These are phyloP conservation scores for Chamaea fasciata DNA, from an alignment of 2,113 vertebrate species.

Conservation along the genomic window DNA sequence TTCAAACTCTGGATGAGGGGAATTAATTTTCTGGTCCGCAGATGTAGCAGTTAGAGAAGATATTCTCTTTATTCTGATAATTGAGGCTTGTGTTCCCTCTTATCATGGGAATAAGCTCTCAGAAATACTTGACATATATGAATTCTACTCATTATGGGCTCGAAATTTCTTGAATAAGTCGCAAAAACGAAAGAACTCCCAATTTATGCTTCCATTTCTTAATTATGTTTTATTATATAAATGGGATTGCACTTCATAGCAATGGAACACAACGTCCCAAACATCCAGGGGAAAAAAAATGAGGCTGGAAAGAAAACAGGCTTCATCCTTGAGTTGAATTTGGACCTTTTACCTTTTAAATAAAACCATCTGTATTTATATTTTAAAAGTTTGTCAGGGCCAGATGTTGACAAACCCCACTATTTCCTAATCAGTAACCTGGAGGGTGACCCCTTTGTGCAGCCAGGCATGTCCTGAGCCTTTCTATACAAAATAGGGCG, in stretches of 20 bases:
- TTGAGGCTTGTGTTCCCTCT: neutral
- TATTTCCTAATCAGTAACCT: constrained; percentile 49
- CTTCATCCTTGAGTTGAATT: neutral
- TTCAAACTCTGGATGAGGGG: neutral
- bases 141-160: neutral
- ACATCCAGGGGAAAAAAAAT: neutral
- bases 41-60: neutral
- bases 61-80: neutral
- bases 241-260: neutral
- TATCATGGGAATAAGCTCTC: neutral
- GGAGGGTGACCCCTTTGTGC: neutral
- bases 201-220: neutral
- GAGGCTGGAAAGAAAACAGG: constrained; percentile 22
- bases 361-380: constrained; percentile 65
- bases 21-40: neutral
- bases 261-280: constrained; percentile 32
- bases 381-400: constrained; percentile 2
- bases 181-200: neutral
- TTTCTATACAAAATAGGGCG: neutral
- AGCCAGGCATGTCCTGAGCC: neutral
- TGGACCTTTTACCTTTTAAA: constrained; percentile 50
- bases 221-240: constrained; percentile 7
- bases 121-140: neutral
- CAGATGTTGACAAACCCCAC: constrained; percentile 57
- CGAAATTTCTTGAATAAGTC: neutral